Base-by-base conservation (phyloP, 2,888 invertebrate genomes). In the Athrips mouffetella region DNA sequence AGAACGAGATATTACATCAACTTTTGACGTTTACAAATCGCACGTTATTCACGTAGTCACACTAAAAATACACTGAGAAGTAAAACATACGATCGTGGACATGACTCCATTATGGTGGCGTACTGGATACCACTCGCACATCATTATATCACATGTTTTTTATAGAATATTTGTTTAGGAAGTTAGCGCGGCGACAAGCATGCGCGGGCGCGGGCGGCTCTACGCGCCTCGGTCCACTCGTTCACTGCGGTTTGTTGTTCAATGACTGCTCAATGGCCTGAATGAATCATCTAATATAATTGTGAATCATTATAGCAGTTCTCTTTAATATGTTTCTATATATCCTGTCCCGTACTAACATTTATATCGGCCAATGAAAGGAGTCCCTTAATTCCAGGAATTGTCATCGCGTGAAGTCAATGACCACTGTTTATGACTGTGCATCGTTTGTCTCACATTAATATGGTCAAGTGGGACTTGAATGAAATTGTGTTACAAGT, bases 111-210 rank as follows among this genome's bases (percentile, higher is more conserved):
- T 73, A 70, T 75, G 76, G 81, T 72, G 69, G 76, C 73, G 67
- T 70, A 79, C 75, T 69, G 80, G 73, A 69, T 77, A 77, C 77
- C 79, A 82, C 69, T 78, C 83, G 80, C 81, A 81, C 82, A 81
- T 81, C 83, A 84, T 83, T 79, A 76, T 83, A 82, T 84, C 85
- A 84, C 84, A 83, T 81, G 76, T 80, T 82, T 76, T 33, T 76
- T 82, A 80, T 78, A 79, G 76, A 80, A 73, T 83, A 80, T 83
- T 83, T 80, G 76, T 78, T 80, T 77, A 79, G 73, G 71, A 70
- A 69, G 70, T 73, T 63, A 60, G 70, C 71, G 39, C 31, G 30
- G 70, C 71, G 70, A 69, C 66, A 55, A 61, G 46, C 53, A 65
- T n/a, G 65, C 65, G 67, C 67, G 56, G 57, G 55, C 39, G 45